Evolutionary conservation across 2,888 invertebrate species (phyloP).

Genomic region (Ophioninae sp.): DNA sequence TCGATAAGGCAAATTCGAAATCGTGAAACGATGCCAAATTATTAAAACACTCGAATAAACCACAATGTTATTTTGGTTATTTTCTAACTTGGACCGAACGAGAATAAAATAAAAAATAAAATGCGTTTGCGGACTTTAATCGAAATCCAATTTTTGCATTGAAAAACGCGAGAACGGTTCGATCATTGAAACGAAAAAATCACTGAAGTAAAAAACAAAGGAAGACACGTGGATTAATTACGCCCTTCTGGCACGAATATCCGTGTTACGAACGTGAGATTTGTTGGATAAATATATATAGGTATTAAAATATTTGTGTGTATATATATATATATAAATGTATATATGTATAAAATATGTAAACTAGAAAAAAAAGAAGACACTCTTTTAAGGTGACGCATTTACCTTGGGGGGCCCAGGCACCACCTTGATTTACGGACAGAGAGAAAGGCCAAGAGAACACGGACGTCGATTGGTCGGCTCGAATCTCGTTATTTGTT

Average conservation of each 20-base stretch:
- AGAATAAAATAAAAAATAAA: too few relatives aligned
- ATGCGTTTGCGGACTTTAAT: too few relatives aligned
- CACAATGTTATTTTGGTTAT: too few relatives aligned
- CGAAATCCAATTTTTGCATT: background rate
- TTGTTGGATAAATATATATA: slow-evolving; percentile 10
- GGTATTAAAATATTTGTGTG: slow-evolving; percentile 43
- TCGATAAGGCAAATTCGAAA: too few relatives aligned
- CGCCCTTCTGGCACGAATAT: background rate
- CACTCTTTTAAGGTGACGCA: slow-evolving; percentile 82
- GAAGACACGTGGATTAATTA: background rate
- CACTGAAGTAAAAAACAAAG: background rate
- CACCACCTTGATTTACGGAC: slow-evolving; percentile 81
- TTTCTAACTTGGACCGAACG: too few relatives aligned
- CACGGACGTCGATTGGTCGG: slow-evolving; percentile 77
- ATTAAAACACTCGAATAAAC: too few relatives aligned
- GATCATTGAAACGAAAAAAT: background rate
- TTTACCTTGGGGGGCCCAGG: slow-evolving; percentile 82
- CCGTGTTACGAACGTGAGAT: background rate
- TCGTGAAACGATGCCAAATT: too few relatives aligned
- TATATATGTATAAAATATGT: slow-evolving; percentile 63
- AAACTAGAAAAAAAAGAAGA: slow-evolving; percentile 76
- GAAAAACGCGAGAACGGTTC: background rate
- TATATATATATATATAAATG: slow-evolving; percentile 39
- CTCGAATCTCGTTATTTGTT: slow-evolving; percentile 69
- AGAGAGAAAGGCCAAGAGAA: slow-evolving; percentile 78